Base-by-base conservation (phyloP, 2,797 vertebrate species). In the Clarias platycephalus region DNA sequence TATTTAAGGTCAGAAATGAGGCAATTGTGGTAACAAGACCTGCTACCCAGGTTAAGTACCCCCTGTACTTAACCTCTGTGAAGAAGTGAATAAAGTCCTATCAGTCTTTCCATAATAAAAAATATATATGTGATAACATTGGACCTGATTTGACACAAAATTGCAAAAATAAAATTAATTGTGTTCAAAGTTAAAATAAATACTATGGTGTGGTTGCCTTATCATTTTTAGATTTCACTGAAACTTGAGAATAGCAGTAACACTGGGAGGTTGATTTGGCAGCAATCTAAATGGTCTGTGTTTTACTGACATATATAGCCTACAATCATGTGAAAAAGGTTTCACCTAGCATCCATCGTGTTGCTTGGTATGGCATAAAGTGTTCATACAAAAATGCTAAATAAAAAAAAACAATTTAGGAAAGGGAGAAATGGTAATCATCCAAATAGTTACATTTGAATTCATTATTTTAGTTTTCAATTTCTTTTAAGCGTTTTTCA, bases 41-140 rank as follows among this genome's bases (percentile, higher is more conserved):
- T 80, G 62, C 3, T 9, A 49, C 15, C 60, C 9, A 26, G 63
- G 18, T 24, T 62, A 64, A 37, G 34, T 37, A 40, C 37, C 37
- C 5, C 9, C 62, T 28, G n/a, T 64, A 66, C 22, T 53, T 53
- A 80, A 16, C 34, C 15, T 78, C 34, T 62, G 22, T 49, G 24
- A n/a, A 79, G 3, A 64, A 49, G 40, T 22, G 44, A 80, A 80
- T 66, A 55, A 80, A 44, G 66, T 26, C 26, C 26, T 80, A 26
- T 53, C 16, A 22, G 34, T 53, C 4, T 53, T 53, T 2, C 26
- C 5, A 66, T 53, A 80, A 53, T 66, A 49, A 66, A 53, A 63
- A 5, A 34, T 2, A 64, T 28, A 26, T 49, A 26, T 18, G 28
- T 64, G n/a, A 49, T 80, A 64, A 80, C 37, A 1, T 26, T 60